These are phyloP conservation scores for Anser brachyrhynchus DNA, from an alignment of 2,113 vertebrate genomes.

Conservation along the genomic window DNA sequence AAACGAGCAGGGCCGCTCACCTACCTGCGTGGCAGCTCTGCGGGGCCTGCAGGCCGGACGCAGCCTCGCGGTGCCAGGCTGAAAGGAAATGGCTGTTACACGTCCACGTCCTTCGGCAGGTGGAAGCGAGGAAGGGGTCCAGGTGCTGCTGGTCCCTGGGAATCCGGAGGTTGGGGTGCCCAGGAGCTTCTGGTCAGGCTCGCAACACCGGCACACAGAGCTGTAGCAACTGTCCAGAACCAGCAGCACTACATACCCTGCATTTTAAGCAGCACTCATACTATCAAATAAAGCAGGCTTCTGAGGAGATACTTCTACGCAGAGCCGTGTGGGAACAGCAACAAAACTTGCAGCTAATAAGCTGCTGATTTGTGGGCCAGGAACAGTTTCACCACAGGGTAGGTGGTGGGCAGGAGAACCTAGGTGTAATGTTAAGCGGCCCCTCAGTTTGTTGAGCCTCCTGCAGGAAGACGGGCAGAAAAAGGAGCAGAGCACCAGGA, in stretches of 20 bases:
- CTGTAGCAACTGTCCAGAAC: too few species aligned
- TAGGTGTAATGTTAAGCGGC: background rate
- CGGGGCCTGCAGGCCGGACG: background rate
- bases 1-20: background rate
- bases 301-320: background rate
- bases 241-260: background rate
- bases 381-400: background rate
- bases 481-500: background rate
- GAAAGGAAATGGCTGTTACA: background rate
- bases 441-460: background rate
- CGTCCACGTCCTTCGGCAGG: background rate
- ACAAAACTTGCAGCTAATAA: background rate
- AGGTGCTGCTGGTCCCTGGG: too few species aligned
- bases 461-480: background rate
- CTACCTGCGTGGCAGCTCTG: fast-evolving
- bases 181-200: too few species aligned
- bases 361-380: background rate
- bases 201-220: too few species aligned
- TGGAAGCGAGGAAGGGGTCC: background rate
- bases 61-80: background rate
- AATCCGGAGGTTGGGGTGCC: too few species aligned
- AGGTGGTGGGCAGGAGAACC: background rate
- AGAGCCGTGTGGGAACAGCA: background rate
- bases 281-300: background rate
- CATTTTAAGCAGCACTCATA: background rate